phyloP scores from a whole-genome alignment of 2,113 vertebrate genomes.

The Lasiurus borealis region DNA sequence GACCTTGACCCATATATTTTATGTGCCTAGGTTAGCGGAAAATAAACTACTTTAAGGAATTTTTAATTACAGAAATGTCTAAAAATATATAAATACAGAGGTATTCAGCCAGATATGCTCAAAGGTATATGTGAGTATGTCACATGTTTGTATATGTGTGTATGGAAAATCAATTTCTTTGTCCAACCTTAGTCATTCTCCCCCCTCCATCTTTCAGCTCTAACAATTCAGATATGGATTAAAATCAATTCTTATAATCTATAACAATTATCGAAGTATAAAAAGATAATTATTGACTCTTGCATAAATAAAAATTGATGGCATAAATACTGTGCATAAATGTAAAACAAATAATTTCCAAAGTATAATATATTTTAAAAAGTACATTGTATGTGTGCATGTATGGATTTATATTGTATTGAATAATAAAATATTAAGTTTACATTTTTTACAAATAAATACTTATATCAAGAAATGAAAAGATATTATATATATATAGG shows the following conservation, averaged over 20 bases:
- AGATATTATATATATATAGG: not conserved
- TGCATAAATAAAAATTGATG: constrained; percentile 8
- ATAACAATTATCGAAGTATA: not conserved
- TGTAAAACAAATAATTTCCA: not conserved
- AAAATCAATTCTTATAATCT: not conserved
- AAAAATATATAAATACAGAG: not conserved
- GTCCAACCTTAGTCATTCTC: not conserved
- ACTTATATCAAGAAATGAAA: not conserved
- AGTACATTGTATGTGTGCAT: not conserved
- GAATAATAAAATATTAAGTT: not conserved
- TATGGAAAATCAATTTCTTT: not conserved
- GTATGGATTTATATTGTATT: not conserved
- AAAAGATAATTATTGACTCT: constrained; percentile 6
- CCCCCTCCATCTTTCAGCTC: not conserved
- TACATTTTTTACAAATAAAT: not conserved
- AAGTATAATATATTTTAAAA: not conserved
- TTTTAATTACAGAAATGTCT: not conserved
- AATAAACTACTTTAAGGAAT: not conserved
- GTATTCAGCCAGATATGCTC: not conserved
- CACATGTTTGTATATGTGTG: not conserved
- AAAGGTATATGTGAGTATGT: not conserved
- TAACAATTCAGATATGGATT: not conserved
- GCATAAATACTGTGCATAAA: not conserved
- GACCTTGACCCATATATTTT: not conserved
- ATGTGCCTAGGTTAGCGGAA: not conserved